These are phyloP conservation scores for Gnatocerus cornutus DNA, from an alignment of 2,888 invertebrate genomes.

Conservation along the genomic window DNA sequence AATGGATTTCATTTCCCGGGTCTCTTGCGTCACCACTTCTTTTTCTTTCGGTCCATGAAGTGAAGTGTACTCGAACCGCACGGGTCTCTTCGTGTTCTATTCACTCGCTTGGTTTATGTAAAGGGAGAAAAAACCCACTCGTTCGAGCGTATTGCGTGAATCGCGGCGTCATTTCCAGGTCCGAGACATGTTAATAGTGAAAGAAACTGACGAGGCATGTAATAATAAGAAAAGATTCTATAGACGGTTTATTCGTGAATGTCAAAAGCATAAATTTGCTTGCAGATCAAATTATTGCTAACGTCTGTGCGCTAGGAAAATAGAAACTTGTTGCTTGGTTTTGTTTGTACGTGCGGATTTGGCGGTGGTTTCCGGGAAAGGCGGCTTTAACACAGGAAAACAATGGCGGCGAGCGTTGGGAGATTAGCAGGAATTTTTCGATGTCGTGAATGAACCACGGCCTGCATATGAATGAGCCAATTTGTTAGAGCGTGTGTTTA, in stretches of 20 bases:
- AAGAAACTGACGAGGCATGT: conserved; percentile 37
- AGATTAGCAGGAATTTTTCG: conserved; percentile 2
- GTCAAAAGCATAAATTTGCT: conserved; percentile 32
- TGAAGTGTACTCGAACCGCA: neutral
- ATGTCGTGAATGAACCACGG: neutral
- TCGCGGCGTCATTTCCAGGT: conserved; percentile 27
- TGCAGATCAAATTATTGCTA: conserved; percentile 24
- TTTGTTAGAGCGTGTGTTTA: neutral
- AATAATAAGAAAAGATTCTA: conserved; percentile 35
- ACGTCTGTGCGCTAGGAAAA: conserved; percentile 15
- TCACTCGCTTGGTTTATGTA: conserved; percentile 7
- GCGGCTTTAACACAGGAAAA: neutral
- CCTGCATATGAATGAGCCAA: neutral
- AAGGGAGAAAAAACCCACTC: conserved; percentile 12
- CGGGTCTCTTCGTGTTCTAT: neutral
- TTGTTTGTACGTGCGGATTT: conserved; percentile 22
- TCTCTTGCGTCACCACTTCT: conserved; percentile 6
- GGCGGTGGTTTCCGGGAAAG: neutral
- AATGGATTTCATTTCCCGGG: neutral
- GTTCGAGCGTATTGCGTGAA: conserved; percentile 12
- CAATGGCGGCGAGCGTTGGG: neutral
- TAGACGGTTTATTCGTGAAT: conserved; percentile 25
- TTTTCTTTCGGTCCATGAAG: neutral
- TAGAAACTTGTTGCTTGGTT: conserved; percentile 31
- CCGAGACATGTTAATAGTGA: conserved; percentile 26